phyloP scores from a whole-genome alignment of 2,113 vertebrate species.

The Eublepharis macularius region DNA sequence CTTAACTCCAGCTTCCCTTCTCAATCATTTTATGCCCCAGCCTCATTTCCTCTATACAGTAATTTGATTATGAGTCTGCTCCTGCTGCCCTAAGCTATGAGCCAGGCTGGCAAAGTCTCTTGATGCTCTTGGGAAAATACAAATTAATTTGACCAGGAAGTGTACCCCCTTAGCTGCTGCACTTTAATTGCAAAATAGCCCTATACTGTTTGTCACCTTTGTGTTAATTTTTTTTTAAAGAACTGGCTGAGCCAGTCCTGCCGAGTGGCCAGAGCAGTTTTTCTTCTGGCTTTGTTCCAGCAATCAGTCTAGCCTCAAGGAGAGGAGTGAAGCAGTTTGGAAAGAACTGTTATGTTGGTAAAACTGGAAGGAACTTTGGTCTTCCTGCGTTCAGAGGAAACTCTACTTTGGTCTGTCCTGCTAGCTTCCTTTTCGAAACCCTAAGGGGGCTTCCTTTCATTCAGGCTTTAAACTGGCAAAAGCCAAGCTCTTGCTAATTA shows the following conservation, averaged over 20 bases:
- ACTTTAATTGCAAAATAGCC: conserved; percentile 6
- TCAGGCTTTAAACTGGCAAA: background rate
- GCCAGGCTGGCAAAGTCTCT: background rate
- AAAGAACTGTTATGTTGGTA: background rate
- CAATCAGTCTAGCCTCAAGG: background rate
- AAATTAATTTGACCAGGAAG: background rate
- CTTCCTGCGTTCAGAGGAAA: background rate
- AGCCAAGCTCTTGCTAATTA: too few species aligned
- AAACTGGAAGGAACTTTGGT: background rate
- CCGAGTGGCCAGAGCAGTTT: background rate
- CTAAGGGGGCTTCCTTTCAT: too few species aligned
- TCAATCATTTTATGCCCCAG: background rate
- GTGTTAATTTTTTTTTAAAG: background rate
- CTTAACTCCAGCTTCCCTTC: background rate
- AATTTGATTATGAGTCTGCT: background rate
- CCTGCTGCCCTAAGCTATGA: background rate
- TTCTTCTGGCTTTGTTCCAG: background rate
- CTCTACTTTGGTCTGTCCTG: background rate
- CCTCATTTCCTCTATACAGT: background rate
- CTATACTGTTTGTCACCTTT: background rate
- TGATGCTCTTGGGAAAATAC: background rate
- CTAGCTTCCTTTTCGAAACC: background rate
- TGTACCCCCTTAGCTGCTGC: background rate
- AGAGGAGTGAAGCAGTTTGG: background rate
- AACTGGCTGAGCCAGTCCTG: background rate